Evolutionary conservation across 1,140 invertebrate species (phyloP).

Genomic region (Conus betulinus): DNA sequence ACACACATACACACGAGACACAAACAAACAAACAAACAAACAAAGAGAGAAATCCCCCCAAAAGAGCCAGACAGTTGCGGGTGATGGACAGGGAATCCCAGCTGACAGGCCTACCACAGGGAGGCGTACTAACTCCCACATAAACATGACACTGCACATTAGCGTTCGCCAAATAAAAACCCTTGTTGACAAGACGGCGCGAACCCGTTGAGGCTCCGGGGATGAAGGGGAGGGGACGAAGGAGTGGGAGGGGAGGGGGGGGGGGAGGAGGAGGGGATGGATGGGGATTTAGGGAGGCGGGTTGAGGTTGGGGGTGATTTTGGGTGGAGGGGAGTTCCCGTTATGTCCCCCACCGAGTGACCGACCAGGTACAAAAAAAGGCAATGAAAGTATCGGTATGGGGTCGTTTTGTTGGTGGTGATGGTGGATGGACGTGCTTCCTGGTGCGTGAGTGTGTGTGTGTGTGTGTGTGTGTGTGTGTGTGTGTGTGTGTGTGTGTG

Average conservation of each 20-base stretch:
- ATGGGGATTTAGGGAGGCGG: not conserved
- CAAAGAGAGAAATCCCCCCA: no score
- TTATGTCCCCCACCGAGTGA: not conserved
- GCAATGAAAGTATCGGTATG: not conserved
- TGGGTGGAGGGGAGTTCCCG: not conserved
- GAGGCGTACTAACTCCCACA: no score
- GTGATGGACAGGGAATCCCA: no score
- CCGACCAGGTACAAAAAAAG: not conserved
- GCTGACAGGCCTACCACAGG: no score
- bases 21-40: no score
- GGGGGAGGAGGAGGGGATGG: not conserved
- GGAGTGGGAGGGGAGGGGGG: not conserved
- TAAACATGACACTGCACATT: no score
- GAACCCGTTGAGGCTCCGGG: no score
- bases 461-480: slow-evolving; percentile 21
- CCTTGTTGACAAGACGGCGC: no score
- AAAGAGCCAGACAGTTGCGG: no score
- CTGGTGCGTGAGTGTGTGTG: slow-evolving; percentile 24
- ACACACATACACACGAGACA: no score
- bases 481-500: slow-evolving; percentile 11
- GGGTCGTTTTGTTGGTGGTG: not conserved
- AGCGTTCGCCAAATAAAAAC: no score
- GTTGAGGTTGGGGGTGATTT: not conserved
- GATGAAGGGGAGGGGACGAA: not conserved
- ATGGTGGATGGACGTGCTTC: not conserved